Percentiles rank a stretch among this genome's conserved stretches.
Conservation (phyloP, 2,888 invertebrate genomes). For the Lycia hirtaria region DNA sequence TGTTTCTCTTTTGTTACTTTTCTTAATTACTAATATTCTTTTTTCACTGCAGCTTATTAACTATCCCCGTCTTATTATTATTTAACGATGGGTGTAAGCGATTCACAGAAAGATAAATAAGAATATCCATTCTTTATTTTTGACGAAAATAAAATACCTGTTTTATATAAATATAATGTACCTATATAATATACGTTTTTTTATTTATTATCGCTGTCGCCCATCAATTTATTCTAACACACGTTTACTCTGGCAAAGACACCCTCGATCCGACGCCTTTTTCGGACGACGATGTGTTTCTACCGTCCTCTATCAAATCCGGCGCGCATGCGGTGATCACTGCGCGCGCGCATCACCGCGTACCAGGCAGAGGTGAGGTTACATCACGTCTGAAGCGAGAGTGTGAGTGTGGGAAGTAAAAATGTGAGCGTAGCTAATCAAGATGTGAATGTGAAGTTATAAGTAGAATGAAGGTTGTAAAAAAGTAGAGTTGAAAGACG, state of each 20-base stretch:
- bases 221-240: background rate
- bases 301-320: slow-evolving; percentile 44
- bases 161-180: background rate
- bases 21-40: background rate
- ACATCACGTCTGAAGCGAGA: background rate
- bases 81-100: background rate
- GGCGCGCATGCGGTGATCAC: slow-evolving; percentile 35
- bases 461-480: no score
- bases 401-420: background rate
- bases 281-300: slow-evolving; percentile 70
- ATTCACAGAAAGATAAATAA: background rate
- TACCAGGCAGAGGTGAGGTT: slow-evolving; percentile 47
- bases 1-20: background rate
- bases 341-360: slow-evolving; percentile 47
- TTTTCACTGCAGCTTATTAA: background rate
- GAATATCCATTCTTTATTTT: no score
- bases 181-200: background rate
- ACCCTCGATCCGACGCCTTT: slow-evolving; percentile 65
- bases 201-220: background rate
- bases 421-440: background rate
- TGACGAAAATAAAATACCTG: no score
- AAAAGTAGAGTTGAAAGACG: no score
- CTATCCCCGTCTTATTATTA: background rate
- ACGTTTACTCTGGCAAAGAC: slow-evolving; percentile 30
- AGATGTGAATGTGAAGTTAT: no score